Conservation (phyloP, 2,113 vertebrate species). For the Scophthalmus maximus region DNA sequence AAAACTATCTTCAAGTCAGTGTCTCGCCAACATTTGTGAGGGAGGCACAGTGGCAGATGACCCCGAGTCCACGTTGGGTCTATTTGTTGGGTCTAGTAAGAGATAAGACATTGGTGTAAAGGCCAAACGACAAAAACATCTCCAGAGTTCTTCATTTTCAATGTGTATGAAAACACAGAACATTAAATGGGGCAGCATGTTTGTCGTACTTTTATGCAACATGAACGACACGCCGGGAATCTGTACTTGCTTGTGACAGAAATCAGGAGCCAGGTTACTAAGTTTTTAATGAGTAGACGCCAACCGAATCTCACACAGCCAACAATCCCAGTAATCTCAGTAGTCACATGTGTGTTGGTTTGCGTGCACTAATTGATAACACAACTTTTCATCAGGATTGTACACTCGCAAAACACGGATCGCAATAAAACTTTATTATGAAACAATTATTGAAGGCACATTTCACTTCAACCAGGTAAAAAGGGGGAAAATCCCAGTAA, state of each 20-base stretch:
- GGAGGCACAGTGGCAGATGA: neutral
- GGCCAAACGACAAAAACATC: neutral
- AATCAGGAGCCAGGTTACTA: neutral
- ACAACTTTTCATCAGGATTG: neutral
- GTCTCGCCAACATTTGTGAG: neutral
- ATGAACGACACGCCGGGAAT: neutral
- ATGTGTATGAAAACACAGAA: neutral
- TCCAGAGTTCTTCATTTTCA: neutral
- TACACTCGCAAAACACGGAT: neutral
- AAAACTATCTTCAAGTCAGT: neutral
- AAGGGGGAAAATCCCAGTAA: no score
- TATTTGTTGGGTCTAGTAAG: neutral
- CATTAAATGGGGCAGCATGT: neutral
- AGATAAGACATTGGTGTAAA: conserved; percentile 3
- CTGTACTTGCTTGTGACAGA: neutral
- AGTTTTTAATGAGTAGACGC: neutral
- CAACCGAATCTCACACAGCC: no score
- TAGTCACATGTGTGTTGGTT: no score
- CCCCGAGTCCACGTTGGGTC: neutral
- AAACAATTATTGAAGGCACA: conserved; percentile 12
- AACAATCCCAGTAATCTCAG: no score
- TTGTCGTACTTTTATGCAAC: no score
- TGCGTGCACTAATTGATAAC: neutral
- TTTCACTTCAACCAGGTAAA: conserved; percentile 26
- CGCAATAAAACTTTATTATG: conserved; percentile 30